Evolutionary conservation across 2,113 vertebrate genomes (phyloP).

Genomic region (Catharus fuscescens): DNA sequence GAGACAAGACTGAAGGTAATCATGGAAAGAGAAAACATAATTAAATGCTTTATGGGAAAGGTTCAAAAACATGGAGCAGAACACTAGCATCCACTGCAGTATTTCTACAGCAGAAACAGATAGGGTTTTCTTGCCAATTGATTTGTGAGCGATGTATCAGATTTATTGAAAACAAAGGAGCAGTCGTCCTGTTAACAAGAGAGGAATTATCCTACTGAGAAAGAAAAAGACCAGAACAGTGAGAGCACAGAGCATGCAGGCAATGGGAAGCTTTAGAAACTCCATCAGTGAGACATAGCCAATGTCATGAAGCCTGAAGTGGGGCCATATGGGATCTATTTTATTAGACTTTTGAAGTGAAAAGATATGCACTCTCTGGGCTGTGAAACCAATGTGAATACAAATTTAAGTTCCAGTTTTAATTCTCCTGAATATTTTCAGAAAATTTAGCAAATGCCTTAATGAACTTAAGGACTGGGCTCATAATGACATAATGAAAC

Average conservation of each 20-base stretch:
- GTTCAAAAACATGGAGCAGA: background rate
- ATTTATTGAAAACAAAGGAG: conserved; percentile 2
- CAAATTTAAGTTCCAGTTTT: background rate
- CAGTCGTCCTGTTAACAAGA: background rate
- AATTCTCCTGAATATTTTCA: background rate
- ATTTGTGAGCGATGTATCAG: background rate
- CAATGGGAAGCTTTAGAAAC: background rate
- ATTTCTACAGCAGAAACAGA: background rate
- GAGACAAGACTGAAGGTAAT: background rate
- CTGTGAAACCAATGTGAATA: background rate
- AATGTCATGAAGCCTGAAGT: background rate
- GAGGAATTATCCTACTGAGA: background rate
- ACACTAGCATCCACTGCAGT: background rate
- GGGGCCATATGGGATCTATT: background rate
- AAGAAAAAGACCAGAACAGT: background rate
- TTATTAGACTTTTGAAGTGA: background rate
- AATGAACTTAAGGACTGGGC: background rate
- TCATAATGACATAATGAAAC: background rate
- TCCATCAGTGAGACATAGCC: background rate
- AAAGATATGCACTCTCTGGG: background rate
- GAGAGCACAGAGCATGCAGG: background rate
- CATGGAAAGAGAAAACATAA: conserved; percentile 6
- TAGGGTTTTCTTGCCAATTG: background rate
- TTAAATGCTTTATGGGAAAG: background rate
- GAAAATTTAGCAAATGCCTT: background rate